Evolutionary conservation across 2,797 vertebrate genomes (phyloP).

Genomic region (Neopelma chrysocephalum): DNA sequence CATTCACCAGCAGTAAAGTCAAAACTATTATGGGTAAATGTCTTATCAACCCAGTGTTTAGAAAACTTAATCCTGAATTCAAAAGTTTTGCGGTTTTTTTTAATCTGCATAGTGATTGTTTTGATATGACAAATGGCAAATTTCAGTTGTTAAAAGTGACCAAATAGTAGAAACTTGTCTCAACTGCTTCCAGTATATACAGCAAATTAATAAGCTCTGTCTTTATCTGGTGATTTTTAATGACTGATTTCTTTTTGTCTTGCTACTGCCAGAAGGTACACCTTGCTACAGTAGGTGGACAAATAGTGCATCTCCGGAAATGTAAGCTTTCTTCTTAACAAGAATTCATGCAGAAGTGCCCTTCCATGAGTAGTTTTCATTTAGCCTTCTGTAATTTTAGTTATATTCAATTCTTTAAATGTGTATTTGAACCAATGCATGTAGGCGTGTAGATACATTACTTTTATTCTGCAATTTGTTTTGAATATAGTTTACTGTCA

Average conservation of each 20-base stretch:
- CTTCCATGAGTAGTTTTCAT: neutral
- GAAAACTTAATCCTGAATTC: neutral
- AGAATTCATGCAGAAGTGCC: neutral
- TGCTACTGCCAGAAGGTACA: constrained; percentile 8
- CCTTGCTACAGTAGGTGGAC: constrained; percentile 44
- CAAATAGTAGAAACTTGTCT: neutral
- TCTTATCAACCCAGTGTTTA: neutral
- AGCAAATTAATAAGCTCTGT: neutral
- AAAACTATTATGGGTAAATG: neutral
- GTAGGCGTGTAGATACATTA: neutral
- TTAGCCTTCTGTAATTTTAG: neutral
- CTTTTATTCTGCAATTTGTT: neutral
- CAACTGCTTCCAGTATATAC: neutral
- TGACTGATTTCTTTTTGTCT: constrained; percentile 24
- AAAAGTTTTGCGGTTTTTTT: neutral
- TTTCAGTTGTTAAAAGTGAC: neutral
- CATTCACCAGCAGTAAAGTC: neutral
- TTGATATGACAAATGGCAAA: neutral
- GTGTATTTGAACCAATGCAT: neutral
- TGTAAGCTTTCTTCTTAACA: constrained; percentile 29
- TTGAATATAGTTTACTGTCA: neutral
- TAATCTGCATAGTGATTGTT: neutral
- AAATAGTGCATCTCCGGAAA: constrained; percentile 19
- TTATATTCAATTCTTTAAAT: neutral
- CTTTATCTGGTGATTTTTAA: constrained; percentile 22